phyloP scores from a whole-genome alignment of 2,888 invertebrate genomes.

The Pantelozetes paolii region DNA sequence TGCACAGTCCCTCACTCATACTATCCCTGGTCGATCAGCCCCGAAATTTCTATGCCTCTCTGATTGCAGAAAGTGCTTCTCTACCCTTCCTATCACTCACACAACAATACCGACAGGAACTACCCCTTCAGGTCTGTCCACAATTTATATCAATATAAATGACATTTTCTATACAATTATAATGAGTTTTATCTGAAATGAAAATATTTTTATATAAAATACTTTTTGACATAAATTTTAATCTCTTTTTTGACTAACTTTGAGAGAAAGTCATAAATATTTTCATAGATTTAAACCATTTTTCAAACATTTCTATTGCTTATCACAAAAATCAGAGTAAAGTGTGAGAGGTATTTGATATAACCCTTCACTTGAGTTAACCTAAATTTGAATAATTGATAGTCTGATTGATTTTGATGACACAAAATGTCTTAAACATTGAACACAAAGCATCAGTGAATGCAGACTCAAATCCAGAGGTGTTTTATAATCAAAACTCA shows the following conservation, averaged over 20 bases:
- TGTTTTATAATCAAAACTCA: neutral
- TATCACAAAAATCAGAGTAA: neutral
- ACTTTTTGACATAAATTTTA: no score
- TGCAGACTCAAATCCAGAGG: neutral
- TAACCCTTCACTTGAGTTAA: neutral
- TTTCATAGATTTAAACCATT: no score
- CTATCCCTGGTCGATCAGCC: conserved; percentile 36
- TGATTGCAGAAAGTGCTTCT: conserved; percentile 30
- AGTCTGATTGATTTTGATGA: neutral
- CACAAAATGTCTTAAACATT: neutral
- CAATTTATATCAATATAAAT: no score
- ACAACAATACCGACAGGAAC: conserved; percentile 36
- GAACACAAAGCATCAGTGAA: neutral
- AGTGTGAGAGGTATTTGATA: neutral
- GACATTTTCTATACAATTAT: no score
- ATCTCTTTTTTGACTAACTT: no score
- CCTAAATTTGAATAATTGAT: conserved; percentile 19
- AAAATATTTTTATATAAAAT: no score
- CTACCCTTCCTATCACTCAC: conserved; percentile 42
- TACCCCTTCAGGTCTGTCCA: conserved; percentile 6
- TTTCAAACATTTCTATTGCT: no score
- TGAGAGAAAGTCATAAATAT: no score
- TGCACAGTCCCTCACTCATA: conserved; percentile 39
- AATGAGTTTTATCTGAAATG: no score
- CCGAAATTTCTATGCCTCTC: conserved; percentile 36